phyloP scores from a whole-genome alignment of 2,888 invertebrate genomes.

The Cistogaster globosa region DNA sequence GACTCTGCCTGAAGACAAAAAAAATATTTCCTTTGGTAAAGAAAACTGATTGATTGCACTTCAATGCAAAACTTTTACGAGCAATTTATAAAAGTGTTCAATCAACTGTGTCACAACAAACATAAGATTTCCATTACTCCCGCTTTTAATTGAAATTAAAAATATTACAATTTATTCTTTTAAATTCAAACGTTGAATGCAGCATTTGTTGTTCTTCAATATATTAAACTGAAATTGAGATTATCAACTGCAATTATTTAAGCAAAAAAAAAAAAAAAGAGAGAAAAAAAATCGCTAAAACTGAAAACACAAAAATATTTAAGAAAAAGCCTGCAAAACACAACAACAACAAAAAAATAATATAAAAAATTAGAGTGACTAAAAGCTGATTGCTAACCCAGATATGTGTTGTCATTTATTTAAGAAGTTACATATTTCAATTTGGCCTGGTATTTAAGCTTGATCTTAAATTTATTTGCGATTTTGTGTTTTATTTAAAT shows the following conservation, averaged over 20 bases:
- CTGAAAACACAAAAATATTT: slow-evolving; percentile 22
- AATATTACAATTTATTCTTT: slow-evolving; percentile 38
- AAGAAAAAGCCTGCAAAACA: slow-evolving; percentile 1
- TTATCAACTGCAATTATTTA: slow-evolving; percentile 70
- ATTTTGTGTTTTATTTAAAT: slow-evolving; percentile 35
- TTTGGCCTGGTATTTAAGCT: slow-evolving; percentile 70
- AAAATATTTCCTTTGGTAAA: too few species aligned
- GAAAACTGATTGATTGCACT: too few species aligned
- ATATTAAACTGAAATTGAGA: slow-evolving; percentile 43
- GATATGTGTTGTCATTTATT: slow-evolving; percentile 70
- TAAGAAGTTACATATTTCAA: slow-evolving; percentile 70
- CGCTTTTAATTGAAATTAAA: background rate
- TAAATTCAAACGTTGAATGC: background rate
- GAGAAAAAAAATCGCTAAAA: background rate
- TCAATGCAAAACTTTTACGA: too few species aligned
- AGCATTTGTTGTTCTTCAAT: background rate
- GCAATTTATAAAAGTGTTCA: too few species aligned
- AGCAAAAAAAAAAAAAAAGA: background rate
- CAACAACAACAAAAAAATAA: background rate
- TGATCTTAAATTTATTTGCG: slow-evolving; percentile 51
- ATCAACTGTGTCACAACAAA: too few species aligned
- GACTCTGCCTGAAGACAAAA: too few species aligned
- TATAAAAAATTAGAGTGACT: slow-evolving; percentile 51
- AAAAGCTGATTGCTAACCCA: slow-evolving; percentile 72
- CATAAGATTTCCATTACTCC: too few species aligned